Base-by-base conservation (phyloP, 2,113 vertebrate genomes). In the Halichoeres trimaculatus region DNA sequence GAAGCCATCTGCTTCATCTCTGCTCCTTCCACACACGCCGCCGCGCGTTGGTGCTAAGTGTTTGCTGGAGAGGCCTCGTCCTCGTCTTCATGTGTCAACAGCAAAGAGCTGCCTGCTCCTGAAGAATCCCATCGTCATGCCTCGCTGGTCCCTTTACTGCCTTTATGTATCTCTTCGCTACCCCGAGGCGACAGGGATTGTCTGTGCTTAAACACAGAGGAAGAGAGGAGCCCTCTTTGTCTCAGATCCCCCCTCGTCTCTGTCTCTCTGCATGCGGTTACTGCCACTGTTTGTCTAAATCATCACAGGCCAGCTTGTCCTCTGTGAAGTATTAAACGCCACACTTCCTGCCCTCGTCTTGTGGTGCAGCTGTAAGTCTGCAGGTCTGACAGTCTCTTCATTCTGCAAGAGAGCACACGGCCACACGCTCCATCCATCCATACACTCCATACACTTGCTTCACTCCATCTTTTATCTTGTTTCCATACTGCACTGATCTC, bases 131-230 rank as follows among this genome's bases (percentile, higher is more conserved):
- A 30, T 74, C 62, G 60, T 76, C 77, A 76, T 67, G 79, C 81
- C 85, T 86, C 75, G 16, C 53, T 24, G 64, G 73, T 43, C 83
- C 59, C 80, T 84, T 66, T 71, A 64, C 81, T 56, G 89, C 74
- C 80, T 86, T 84, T 83, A 88, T 87, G 86, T 83, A 80, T 90
- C 71, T 78, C 81, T 90, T 88, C 82, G 76, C 76, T 59, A 40
- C 68, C 88, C 86, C 0, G 64, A 84, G 87, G 90, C 80, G 63
- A 91, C 89, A 87, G 86, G 76, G 67, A 86, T 84, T 70, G 74
- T 89, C 87, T 88, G 87, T 48, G 81, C 83, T 86, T 77, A 87
- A 88, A 83, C 74, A 80, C 80, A 60, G 74, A 70, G 65, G 68
- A 71, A 67, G 63, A 80, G 70, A 81, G 55, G 69, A 83, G 54